Evolutionary conservation across 1,140 invertebrate genomes (phyloP), one percentile per base, ranked within the genome.

Genomic region (Proales similis): DNA sequence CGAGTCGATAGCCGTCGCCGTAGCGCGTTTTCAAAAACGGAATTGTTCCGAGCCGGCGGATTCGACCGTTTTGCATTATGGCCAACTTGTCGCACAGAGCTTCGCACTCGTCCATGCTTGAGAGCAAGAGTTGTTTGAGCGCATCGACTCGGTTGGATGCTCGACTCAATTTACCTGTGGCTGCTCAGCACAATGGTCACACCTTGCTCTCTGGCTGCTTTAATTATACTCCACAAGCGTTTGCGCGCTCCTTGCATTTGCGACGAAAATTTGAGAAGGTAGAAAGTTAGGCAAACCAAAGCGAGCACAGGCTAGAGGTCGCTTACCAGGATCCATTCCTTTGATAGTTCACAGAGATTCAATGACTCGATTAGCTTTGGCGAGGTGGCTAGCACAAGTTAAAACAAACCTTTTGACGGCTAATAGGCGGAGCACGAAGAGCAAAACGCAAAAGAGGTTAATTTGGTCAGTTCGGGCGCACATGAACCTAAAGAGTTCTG

Each of bases 1-100:
- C 19, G 3, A 57, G 20, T 7, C 51, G 17, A 12, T 79, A 79
- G 11, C 76, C 77, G 51, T 77, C 74, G 9, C 76, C 76, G 68
- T 71, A 78, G 60, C 71, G 72, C 63, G 70, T 72, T 66, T 75
- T 75, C 19, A 75, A 69, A 60, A 74, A 77, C 42, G 78, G 76
- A 19, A 73, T 72, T 61, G 73, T 77, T 11, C 78, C 79, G 17
- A 79, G 66, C 65, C 79, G 80, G 36, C 75, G 70, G 64, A 80
- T 76, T 57, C 45, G 51, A 42, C 51, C 51, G 32, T 57, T 57
- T 26, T 42, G 24, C 51, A 57, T 42, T 42, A 57, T 57, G 5
- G 36, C 51, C 3, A 57, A 14, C 32, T 57, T 57, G 20, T 77
- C 75, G 20, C 53, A 61, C 12, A 61, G 53, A 3, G 53, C 53